Evolutionary conservation across 2,797 vertebrate species (phyloP).

Genomic region (Coendou prehensilis): DNA sequence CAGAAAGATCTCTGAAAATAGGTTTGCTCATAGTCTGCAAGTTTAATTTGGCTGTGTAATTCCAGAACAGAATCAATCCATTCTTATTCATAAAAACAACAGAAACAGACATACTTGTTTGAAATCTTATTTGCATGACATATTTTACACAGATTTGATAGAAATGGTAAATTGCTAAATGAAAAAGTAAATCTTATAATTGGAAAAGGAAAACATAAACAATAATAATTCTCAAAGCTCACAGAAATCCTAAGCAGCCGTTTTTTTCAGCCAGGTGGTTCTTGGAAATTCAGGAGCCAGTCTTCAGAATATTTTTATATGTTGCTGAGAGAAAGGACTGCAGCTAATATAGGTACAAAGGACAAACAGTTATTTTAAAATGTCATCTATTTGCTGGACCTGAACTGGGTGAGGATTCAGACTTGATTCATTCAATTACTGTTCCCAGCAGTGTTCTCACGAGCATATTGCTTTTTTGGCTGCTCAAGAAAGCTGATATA

Average conservation of each 20-base stretch:
- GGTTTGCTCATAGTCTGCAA: conserved; percentile 1
- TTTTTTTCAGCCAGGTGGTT: conserved; percentile 36
- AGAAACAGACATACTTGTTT: not conserved
- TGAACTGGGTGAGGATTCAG: conserved; percentile 78
- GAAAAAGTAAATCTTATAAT: not conserved
- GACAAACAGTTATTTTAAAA: conserved; percentile 85
- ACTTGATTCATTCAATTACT: conserved; percentile 85
- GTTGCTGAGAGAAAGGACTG: conserved; percentile 74
- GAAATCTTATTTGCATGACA: conserved; percentile 8
- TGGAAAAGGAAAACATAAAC: not conserved
- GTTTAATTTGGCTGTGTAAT: conserved; percentile 45
- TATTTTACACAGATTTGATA: conserved; percentile 21
- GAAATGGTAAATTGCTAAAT: not conserved
- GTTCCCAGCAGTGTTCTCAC: conserved; percentile 82
- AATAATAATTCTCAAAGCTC: not conserved
- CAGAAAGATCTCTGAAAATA: conserved; percentile 43
- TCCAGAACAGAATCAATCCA: conserved; percentile 13
- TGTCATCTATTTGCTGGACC: conserved; percentile 80
- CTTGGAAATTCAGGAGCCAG: conserved; percentile 65
- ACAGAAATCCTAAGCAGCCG: not conserved
- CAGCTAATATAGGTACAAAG: conserved; percentile 74
- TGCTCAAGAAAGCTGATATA: conserved; percentile 80
- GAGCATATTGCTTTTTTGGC: conserved; percentile 80
- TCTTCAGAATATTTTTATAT: conserved; percentile 66
- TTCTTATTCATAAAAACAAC: not conserved